phyloP scores from a whole-genome alignment of 2,888 invertebrate genomes.

The Rotaria macrura region DNA sequence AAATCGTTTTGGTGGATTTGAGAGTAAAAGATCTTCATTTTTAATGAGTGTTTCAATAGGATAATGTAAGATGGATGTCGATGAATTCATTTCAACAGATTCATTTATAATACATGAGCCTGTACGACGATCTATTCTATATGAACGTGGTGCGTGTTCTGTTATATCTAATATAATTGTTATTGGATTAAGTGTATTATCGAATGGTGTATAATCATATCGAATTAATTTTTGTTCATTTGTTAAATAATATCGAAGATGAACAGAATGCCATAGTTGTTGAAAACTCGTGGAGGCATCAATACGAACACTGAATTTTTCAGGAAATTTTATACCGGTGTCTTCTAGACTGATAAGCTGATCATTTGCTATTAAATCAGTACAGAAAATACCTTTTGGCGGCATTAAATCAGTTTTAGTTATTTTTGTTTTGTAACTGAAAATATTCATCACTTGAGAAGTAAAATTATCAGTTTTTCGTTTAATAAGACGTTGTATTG shows the following conservation, averaged over 20 bases:
- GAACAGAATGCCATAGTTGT: neutral
- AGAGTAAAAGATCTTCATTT: neutral
- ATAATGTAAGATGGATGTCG: neutral
- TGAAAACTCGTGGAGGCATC: neutral
- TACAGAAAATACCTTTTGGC: neutral
- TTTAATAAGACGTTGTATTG: neutral
- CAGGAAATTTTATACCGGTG: neutral
- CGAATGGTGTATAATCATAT: constrained; percentile 7
- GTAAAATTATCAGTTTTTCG: neutral
- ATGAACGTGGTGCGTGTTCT: neutral
- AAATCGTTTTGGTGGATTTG: neutral
- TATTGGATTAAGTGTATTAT: neutral
- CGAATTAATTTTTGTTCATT: neutral
- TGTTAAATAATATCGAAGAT: neutral
- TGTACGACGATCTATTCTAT: neutral
- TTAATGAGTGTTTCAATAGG: neutral
- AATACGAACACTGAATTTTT: neutral
- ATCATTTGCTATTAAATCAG: too few species aligned
- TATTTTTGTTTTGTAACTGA: neutral
- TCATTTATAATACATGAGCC: neutral
- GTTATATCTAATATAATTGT: neutral
- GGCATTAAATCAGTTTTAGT: neutral
- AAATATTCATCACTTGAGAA: neutral
- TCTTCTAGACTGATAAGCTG: neutral
- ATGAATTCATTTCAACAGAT: neutral